Base-by-base conservation (phyloP, 1,140 invertebrate genomes). In the Cotesia typhae region DNA sequence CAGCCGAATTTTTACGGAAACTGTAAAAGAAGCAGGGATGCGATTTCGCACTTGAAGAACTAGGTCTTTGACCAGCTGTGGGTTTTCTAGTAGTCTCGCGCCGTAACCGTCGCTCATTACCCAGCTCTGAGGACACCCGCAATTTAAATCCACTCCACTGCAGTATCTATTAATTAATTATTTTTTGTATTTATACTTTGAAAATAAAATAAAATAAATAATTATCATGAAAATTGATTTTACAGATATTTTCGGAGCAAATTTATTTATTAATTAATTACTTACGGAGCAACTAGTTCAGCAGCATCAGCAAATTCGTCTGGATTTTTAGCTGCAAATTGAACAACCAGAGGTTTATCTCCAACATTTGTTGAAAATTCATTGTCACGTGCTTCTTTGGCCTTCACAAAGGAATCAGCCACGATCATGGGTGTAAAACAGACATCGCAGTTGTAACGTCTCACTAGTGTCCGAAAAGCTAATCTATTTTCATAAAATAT, bases 371-470 rank as follows among this genome's bases (percentile, higher is more conserved):
- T 97, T 5, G 91, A 90, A 84, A 98, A 98, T 86, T 98, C 97
- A 87, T 91, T 95, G 28, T 91, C 87, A 78, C 97, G 90, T 35
- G 96, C 97, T 88, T 96, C 94, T 37, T 90, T 84, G 74, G 96
- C 98, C 81, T 92, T 90, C 59, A 96, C 90, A 88, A 99, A 98
- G 4, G 95, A 96, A 84, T 98, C 93, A 0, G 96, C 95, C 69
- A 98, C 86, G 74, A 99, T 98, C 97, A 99, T 99, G 20, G 97
- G 97, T 0, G 96, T 97, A 80, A 95, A 99, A 67, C 94, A 92
- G 66, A 99, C 84, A 84, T 99, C 95, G 79, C 95, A 96, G 67
- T 92, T 91, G 85, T 98, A 97, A 80, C 91, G 90, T 82, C 92
- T 88, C 2, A 97, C 94, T 12, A 98, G 84, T 63, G 88, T 89